Conservation (phyloP, 2,797 vertebrate genomes). For the Parotocinclus haroldoi region DNA sequence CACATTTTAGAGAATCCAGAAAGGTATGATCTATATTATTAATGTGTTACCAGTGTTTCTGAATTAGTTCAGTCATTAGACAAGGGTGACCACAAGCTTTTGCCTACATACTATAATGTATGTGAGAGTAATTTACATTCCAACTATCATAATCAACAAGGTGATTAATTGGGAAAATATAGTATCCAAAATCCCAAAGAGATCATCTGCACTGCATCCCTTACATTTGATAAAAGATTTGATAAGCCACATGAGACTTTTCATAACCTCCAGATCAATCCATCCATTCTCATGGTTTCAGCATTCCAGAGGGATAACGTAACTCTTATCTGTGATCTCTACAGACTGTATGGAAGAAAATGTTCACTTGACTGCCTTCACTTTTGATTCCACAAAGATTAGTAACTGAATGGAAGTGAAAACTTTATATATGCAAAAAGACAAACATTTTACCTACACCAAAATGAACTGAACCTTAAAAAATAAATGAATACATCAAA, state of each 20-base stretch:
- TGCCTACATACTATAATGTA: no score
- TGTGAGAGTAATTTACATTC: no score
- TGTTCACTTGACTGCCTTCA: neutral
- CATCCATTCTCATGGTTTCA: conserved; percentile 30
- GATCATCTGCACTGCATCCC: neutral
- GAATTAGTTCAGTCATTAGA: no score
- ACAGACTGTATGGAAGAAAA: neutral
- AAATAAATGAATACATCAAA: no score
- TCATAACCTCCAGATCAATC: conserved; percentile 33
- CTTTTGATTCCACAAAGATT: neutral
- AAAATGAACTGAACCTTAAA: no score
- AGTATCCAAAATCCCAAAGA: neutral
- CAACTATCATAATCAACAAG: no score
- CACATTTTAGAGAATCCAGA: no score
- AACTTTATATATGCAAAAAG: neutral
- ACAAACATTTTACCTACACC: no score
- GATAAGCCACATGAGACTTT: conserved; percentile 20
- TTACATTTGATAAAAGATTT: conserved; percentile 1
- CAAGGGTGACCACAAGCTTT: no score
- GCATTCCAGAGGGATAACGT: conserved; percentile 55
- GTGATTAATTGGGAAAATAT: no score
- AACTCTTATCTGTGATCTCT: conserved; percentile 21
- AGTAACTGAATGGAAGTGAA: neutral
- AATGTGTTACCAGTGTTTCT: no score
- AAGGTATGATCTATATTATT: no score